These are phyloP conservation scores for Cylindroiulus punctatus DNA, from an alignment of 2,888 invertebrate species.

Conservation along the genomic window DNA sequence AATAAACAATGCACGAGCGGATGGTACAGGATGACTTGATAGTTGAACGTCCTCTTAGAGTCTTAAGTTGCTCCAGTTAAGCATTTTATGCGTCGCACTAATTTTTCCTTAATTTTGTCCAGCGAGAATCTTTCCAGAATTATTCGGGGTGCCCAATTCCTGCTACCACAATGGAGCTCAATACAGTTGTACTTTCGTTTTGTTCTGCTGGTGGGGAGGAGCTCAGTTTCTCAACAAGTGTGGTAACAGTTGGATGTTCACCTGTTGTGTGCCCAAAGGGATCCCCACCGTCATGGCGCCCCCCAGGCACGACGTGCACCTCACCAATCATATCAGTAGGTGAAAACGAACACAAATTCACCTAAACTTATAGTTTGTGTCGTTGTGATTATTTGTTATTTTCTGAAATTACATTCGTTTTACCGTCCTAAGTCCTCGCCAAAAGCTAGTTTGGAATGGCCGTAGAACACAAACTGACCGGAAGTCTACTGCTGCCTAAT, in stretches of 20 bases:
- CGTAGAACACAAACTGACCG: neutral
- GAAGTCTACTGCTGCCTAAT: constrained; percentile 46
- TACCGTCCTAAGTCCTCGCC: neutral
- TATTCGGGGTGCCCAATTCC: constrained; percentile 58
- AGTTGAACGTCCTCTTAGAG: too few relatives aligned
- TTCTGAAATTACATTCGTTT: neutral
- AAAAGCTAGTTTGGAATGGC: too few relatives aligned
- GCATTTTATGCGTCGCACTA: neutral
- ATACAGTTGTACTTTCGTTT: constrained; percentile 74
- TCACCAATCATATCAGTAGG: constrained; percentile 50
- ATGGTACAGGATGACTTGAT: too few relatives aligned
- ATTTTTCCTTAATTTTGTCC: neutral
- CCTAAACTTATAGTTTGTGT: neutral
- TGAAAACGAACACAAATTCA: neutral
- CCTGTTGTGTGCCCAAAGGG: constrained; percentile 72
- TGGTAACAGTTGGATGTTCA: constrained; percentile 69
- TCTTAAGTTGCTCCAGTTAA: neutral
- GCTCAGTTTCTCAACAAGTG: constrained; percentile 73
- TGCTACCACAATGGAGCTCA: constrained; percentile 61
- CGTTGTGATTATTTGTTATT: neutral
- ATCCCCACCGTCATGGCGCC: constrained; percentile 52
- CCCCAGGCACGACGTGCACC: constrained; percentile 47
- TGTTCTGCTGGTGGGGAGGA: constrained; percentile 82
- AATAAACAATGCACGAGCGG: too few relatives aligned
- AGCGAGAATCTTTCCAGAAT: constrained; percentile 58